Evolutionary conservation across 2,888 invertebrate genomes (phyloP), one percentile per base, ranked within the genome.

Genomic region (Ennomos fuscantarius): DNA sequence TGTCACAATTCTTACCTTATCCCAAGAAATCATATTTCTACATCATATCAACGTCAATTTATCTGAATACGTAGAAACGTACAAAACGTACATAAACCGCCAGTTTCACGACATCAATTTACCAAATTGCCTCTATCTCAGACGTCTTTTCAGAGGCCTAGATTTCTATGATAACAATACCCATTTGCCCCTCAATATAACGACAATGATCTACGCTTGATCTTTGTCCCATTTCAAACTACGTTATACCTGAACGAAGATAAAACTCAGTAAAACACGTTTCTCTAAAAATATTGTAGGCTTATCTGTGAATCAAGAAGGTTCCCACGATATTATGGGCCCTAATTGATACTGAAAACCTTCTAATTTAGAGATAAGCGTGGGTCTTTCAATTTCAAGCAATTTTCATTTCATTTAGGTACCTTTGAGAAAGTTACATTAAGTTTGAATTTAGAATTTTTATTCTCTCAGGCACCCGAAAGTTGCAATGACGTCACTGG

Each of bases 401-500:
- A 15, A 32, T 31, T 55, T 50, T 50, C 11, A 45, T 44, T 42
- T 46, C 32, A 42, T 51, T 46, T 37, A 9, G 40, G 24, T 24
- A 24, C 24, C 12, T 44, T 36, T 42, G 43, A 33, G 15, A 9
- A 8, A 32, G 31, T 10, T 24, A 24, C 10, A 2, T 24, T 24
- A 13, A 39, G 31, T 11, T 46, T 31, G 36, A 36, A 37, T 12
- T 41, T 12, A 10, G 13, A 9, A 11, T 13, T 32, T 12, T 47
- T 42, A 40, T 52, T 41, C 24, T 24, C 11, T 2, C 74, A 95
- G 94, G 76, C 93, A 95, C 75, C 91, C 94, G 48, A 95, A 95
- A 81, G 87, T 93, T 48, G 94, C 95, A n/a, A 93, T 93, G 58
- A 79, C 89, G 47, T 87, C 93, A 6, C 82, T 96, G 15, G 79